Evolutionary conservation across 2,888 invertebrate genomes (phyloP).

Genomic region (Chloromyia formosa): DNA sequence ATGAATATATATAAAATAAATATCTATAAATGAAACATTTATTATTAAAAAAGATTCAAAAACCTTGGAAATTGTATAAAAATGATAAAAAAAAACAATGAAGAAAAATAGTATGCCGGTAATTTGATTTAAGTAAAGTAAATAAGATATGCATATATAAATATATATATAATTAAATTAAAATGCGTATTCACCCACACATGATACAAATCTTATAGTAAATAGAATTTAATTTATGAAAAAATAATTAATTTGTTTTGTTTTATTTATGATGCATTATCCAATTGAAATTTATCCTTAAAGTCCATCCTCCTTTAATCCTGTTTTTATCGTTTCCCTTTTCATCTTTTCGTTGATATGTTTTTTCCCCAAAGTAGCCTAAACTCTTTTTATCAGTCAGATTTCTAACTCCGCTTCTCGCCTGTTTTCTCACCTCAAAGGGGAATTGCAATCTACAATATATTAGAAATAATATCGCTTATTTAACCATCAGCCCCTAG

Average conservation of each 20-base stretch:
- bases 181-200: constrained; percentile 34
- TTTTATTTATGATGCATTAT: constrained; percentile 25
- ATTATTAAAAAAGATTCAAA: constrained; percentile 31
- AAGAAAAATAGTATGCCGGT: constrained; percentile 14
- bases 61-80: constrained; percentile 34
- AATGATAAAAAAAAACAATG: neutral
- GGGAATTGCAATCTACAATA: too few relatives aligned
- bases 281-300: too few relatives aligned
- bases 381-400: too few relatives aligned
- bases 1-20: constrained; percentile 13
- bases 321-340: too few relatives aligned
- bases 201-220: constrained; percentile 38
- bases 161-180: constrained; percentile 22
- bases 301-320: too few relatives aligned
- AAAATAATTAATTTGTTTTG: constrained; percentile 35
- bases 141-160: constrained; percentile 25
- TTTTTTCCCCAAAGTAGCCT: too few relatives aligned
- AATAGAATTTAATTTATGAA: constrained; percentile 45
- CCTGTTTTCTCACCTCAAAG: too few relatives aligned
- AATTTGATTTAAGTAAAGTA: constrained; percentile 26
- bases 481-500: too few relatives aligned
- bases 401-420: too few relatives aligned
- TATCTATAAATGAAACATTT: constrained; percentile 27
- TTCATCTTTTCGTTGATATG: too few relatives aligned
- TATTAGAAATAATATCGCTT: too few relatives aligned